Conservation (phyloP, 2,113 vertebrate species). For the Himantopus leucocephalus region DNA sequence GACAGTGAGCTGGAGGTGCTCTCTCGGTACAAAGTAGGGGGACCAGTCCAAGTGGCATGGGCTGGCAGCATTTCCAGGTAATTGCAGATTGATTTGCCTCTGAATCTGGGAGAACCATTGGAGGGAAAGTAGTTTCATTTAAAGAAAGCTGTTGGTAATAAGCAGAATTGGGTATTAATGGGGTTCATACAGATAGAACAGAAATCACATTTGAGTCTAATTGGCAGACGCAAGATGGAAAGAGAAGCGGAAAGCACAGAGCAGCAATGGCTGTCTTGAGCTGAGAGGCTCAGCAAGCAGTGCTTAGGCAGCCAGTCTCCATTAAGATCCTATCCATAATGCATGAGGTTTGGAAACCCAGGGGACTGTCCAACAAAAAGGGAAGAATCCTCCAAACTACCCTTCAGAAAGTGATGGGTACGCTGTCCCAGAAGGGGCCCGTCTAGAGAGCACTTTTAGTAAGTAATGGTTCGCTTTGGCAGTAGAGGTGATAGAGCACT, state of each 20-base stretch:
- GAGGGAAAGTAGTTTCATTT: background rate
- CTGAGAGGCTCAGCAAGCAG: background rate
- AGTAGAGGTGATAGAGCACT: conserved; percentile 33
- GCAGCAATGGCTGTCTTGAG: background rate
- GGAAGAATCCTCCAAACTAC: conserved; percentile 34
- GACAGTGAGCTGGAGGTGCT: background rate
- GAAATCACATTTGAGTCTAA: conserved; percentile 64
- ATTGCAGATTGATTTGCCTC: background rate
- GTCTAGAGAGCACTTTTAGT: conserved; percentile 2
- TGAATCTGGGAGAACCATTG: background rate
- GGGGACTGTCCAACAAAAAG: conserved; percentile 28
- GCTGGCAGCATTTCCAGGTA: background rate
- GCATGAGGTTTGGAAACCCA: conserved; percentile 34
- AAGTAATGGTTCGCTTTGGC: conserved; percentile 8
- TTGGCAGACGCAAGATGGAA: background rate
- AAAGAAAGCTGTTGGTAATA: conserved; percentile 51
- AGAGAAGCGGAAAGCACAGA: background rate
- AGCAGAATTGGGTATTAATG: conserved; percentile 64
- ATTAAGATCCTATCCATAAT: conserved; percentile 65
- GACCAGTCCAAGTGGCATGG: background rate
- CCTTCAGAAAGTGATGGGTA: background rate
- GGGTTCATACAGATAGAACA: conserved; percentile 45
- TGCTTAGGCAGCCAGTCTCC: conserved; percentile 28
- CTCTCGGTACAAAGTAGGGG: background rate
- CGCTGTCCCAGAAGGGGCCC: conserved; percentile 10